phyloP scores from a whole-genome alignment of 2,888 invertebrate species.

The Parochlus steinenii region DNA sequence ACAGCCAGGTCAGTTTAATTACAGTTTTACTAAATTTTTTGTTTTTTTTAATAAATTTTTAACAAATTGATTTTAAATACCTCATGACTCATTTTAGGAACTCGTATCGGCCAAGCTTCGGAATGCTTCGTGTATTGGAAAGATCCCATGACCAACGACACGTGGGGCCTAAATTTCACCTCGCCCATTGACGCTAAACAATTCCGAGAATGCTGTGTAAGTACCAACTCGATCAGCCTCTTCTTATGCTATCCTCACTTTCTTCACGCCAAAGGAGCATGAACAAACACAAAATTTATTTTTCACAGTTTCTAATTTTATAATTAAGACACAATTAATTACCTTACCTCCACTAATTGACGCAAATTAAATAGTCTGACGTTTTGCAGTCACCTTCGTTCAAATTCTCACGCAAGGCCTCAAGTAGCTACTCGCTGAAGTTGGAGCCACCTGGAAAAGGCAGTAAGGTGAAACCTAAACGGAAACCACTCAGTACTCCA shows the following conservation, averaged over 20 bases:
- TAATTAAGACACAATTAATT: too few species aligned
- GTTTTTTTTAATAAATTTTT: not conserved
- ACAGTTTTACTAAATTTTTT: not conserved
- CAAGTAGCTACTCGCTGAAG: conserved; percentile 90
- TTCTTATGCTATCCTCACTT: not conserved
- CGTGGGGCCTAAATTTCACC: conserved; percentile 97
- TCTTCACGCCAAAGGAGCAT: not conserved
- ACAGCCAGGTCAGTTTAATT: conserved; percentile 69
- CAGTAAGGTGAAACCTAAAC: conserved; percentile 71
- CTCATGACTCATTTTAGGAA: conserved; percentile 58
- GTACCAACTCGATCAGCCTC: conserved; percentile 36
- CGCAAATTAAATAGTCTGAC: conserved; percentile 34
- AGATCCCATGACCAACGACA: conserved; percentile 91
- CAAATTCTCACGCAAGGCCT: conserved; percentile 94
- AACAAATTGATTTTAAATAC: conserved; percentile 1
- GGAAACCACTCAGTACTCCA: conserved; percentile 84
- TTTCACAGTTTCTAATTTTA: not conserved
- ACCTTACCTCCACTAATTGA: conserved; percentile 11
- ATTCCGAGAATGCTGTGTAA: conserved; percentile 92
- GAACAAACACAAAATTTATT: not conserved
- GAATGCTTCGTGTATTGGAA: conserved; percentile 99
- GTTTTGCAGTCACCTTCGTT: conserved; percentile 88
- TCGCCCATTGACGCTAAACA: conserved; percentile 94
- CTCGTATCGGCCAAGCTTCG: conserved; percentile 91
- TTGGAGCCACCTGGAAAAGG: conserved; percentile 78